Conservation (phyloP, 2,113 vertebrate species). For the Morone chrysops region DNA sequence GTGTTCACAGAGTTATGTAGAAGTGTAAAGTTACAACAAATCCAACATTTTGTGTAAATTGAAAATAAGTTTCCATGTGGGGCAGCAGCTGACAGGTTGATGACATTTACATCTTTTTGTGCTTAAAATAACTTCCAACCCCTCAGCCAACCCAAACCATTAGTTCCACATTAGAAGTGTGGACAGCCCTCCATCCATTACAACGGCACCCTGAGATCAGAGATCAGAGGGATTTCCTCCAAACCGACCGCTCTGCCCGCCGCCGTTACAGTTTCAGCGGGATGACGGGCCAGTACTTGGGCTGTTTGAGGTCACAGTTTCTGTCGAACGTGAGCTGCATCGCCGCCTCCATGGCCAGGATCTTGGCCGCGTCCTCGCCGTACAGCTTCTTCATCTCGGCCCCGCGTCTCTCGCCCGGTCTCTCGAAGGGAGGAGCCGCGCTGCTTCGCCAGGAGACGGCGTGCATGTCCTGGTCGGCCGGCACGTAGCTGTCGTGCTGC, state of each 20-base stretch:
- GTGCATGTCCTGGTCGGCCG: conserved; percentile 90
- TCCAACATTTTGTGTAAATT: neutral
- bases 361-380: conserved; percentile 88
- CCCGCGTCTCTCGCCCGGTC: conserved; percentile 87
- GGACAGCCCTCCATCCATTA: neutral
- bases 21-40: neutral
- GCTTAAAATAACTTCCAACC: conserved; percentile 8
- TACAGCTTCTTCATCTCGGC: conserved; percentile 94
- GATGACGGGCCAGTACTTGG: conserved; percentile 97
- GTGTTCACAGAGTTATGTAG: neutral
- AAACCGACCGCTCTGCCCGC: neutral
- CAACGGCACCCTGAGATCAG: neutral
- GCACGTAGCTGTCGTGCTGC: conserved; percentile 85
- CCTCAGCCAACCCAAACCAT: neutral
- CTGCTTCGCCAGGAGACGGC: conserved; percentile 68
- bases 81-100: conserved; percentile 29
- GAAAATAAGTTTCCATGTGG: neutral
- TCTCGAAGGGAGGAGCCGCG: conserved; percentile 84
- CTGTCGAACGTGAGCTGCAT: conserved; percentile 94
- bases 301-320: conserved; percentile 92
- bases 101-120: neutral
- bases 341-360: conserved; percentile 94
- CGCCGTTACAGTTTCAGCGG: conserved; percentile 89
- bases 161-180: conserved; percentile 26
- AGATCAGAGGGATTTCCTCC: conserved; percentile 1